Evolutionary conservation across 2,113 vertebrate genomes (phyloP).

Genomic region (Cinclus cinclus): DNA sequence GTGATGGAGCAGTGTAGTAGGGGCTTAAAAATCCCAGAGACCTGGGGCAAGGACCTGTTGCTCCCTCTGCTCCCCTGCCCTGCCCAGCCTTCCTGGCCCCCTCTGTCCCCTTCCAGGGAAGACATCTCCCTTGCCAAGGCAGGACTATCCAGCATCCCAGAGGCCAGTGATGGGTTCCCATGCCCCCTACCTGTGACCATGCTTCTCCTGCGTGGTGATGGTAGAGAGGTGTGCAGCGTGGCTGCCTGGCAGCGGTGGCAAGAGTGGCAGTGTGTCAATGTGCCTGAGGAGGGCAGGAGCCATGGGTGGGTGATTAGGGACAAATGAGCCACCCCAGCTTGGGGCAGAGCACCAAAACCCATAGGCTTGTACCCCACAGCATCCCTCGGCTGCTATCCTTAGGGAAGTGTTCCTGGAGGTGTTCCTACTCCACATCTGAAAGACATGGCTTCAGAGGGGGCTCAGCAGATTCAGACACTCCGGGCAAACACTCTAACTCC

Average conservation of each 20-base stretch:
- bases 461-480: neutral
- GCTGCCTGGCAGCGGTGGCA: neutral
- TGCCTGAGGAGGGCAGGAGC: neutral
- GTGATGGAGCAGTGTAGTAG: accelerated
- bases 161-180: neutral
- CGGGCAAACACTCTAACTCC: neutral
- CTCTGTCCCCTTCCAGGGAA: neutral
- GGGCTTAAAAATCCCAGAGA: neutral
- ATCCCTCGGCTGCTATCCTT: neutral
- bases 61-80: neutral
- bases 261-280: neutral
- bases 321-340: neutral
- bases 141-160: neutral
- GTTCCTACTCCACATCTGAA: too few species aligned
- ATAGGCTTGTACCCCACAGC: neutral
- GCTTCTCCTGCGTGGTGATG: neutral
- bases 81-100: accelerated
- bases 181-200: neutral
- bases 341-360: neutral
- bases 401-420: neutral
- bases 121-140: neutral
- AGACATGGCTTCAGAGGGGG: neutral
- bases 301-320: neutral
- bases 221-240: neutral
- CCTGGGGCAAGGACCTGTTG: accelerated